These are phyloP conservation scores for Tupaia chinensis DNA, from an alignment of 2,113 vertebrate genomes.

Conservation along the genomic window DNA sequence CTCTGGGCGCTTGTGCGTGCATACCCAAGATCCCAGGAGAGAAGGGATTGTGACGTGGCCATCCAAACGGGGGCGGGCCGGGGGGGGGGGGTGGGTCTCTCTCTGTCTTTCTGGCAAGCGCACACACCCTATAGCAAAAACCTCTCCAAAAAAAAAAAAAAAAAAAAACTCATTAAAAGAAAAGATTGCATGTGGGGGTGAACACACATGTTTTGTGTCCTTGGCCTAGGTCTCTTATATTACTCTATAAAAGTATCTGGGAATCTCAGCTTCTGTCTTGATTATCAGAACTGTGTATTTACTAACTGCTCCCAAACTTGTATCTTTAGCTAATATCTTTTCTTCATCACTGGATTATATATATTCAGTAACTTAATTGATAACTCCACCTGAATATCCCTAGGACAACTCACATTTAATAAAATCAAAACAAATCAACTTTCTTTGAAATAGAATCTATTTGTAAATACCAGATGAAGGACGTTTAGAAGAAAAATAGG, in stretches of 20 bases:
- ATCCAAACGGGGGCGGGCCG: no score
- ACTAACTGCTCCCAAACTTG: background rate
- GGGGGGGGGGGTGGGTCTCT: no score
- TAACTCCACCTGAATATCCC: background rate
- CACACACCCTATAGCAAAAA: no score
- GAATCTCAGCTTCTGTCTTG: background rate
- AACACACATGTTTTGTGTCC: background rate
- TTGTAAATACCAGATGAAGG: background rate
- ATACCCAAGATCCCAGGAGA: no score
- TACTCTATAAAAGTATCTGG: background rate
- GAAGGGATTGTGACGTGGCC: no score
- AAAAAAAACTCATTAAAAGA: no score
- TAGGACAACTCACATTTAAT: background rate
- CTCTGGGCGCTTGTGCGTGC: no score
- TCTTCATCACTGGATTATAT: background rate
- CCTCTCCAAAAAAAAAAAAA: no score
- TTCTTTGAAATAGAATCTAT: background rate
- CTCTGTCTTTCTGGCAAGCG: no score
- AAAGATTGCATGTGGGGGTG: background rate
- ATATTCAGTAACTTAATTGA: background rate
- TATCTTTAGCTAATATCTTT: background rate
- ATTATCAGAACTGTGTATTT: background rate
- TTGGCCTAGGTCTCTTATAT: accelerated
- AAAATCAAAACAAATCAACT: background rate
- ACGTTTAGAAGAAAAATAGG: no score